Conservation (phyloP, 2,888 invertebrate species). For the Hirtodrosophila duncani region DNA sequence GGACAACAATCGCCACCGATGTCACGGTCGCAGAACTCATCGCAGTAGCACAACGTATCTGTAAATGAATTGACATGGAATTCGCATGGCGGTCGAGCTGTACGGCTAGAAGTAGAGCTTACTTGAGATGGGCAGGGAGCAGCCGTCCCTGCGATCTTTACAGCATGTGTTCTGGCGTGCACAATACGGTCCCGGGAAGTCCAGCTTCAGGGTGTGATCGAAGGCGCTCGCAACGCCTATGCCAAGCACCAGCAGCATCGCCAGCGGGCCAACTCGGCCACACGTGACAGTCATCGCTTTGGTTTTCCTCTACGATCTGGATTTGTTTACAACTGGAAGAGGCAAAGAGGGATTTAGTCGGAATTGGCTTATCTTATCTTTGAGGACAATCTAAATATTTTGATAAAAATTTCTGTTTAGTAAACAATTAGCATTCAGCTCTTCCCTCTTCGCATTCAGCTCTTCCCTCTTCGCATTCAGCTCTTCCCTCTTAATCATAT, state of each 20-base stretch:
- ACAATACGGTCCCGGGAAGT: conserved; percentile 77
- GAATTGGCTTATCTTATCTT: conserved; percentile 9
- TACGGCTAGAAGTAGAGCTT: conserved; percentile 41
- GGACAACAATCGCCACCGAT: conserved; percentile 92
- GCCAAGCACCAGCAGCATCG: conserved; percentile 35
- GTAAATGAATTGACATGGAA: conserved; percentile 11
- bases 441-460: too few relatives aligned
- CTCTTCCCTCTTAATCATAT: too few relatives aligned
- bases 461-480: too few relatives aligned
- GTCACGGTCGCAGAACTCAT: conserved; percentile 91
- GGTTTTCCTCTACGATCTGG: conserved; percentile 21
- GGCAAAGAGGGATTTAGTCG: neutral
- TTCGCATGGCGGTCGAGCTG: neutral
- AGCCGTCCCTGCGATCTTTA: conserved; percentile 86
- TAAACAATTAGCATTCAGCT: too few relatives aligned
- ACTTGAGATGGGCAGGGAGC: conserved; percentile 88
- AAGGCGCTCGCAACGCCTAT: conserved; percentile 50
- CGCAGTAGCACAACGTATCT: conserved; percentile 96
- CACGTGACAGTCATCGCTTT: conserved; percentile 36
- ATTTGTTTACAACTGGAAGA: conserved; percentile 22
- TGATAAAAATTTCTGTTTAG: too few relatives aligned
- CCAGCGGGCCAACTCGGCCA: conserved; percentile 28
- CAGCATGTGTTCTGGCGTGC: conserved; percentile 82
- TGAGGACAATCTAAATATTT: conserved; percentile 6
- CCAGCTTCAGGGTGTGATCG: conserved; percentile 69